Conservation (phyloP, 2,113 vertebrate species). For the Phaetusa simplex region DNA sequence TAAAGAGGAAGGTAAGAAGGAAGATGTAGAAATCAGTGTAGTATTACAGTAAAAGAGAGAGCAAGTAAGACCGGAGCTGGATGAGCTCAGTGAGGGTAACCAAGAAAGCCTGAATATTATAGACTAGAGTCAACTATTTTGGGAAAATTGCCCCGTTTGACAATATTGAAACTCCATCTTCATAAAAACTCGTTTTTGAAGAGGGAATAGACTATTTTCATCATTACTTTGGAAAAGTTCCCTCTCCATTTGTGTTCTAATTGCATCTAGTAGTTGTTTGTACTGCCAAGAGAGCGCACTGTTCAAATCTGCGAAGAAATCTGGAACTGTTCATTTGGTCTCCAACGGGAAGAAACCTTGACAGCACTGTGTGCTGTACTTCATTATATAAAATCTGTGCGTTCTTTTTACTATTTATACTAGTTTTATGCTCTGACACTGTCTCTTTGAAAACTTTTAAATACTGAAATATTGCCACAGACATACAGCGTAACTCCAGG, state of each 20-base stretch:
- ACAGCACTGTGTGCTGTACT: not conserved
- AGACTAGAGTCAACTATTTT: not conserved
- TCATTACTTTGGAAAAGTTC: not conserved
- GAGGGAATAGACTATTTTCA: not conserved
- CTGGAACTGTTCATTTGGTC: not conserved
- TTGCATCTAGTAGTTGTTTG: not conserved
- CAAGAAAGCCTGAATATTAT: not conserved
- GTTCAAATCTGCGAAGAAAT: not conserved
- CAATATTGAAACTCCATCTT: not conserved
- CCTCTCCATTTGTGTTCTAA: not conserved
- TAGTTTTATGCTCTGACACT: not conserved
- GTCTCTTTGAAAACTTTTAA: not conserved
- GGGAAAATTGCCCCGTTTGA: not conserved
- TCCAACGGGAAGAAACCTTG: not conserved
- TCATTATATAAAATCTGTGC: not conserved
- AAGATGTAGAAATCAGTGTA: not conserved
- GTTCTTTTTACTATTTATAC: not conserved
- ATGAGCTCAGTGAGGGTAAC: not conserved
- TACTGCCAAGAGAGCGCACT: not conserved
- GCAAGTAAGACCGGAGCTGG: not conserved
- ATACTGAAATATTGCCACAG: not conserved
- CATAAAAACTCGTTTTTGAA: not conserved
- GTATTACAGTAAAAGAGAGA: not conserved
- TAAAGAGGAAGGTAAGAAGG: not conserved
- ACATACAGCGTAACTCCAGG: not conserved